These are phyloP conservation scores for Amphiura filiformis DNA, from an alignment of 35 echinoderm and acorn worm genomes.

Conservation along the genomic window DNA sequence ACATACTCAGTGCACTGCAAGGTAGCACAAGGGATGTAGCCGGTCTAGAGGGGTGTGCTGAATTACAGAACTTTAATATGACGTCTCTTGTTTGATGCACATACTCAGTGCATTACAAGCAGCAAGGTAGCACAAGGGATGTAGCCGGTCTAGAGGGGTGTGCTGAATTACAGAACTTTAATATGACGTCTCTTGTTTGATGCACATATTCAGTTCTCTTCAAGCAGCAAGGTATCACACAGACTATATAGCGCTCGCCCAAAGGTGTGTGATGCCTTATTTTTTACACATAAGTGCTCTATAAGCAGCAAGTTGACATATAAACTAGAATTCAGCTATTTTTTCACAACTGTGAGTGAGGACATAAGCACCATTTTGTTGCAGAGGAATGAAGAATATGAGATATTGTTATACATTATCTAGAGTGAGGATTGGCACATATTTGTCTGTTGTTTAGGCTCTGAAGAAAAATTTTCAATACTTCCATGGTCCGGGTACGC, in stretches of 20 bases:
- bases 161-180: constrained; percentile 27
- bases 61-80: constrained; percentile 35
- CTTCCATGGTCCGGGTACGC: too few species aligned
- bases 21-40: constrained; percentile 36
- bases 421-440: too few species aligned
- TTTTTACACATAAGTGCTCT: constrained; percentile 26
- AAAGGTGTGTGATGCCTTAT: constrained; percentile 10
- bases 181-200: constrained; percentile 25
- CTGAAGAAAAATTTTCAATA: too few species aligned
- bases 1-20: constrained; percentile 28
- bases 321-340: too few species aligned
- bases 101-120: constrained; percentile 15
- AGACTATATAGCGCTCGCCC: too few species aligned
- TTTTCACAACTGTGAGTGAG: too few species aligned
- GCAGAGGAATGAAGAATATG: too few species aligned
- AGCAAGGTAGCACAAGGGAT: constrained; percentile 44
- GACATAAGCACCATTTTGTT: too few species aligned
- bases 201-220: constrained; percentile 17
- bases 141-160: too few species aligned
- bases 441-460: too few species aligned
- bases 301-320: too few species aligned
- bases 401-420: too few species aligned
- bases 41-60: constrained; percentile 11
- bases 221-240: constrained; percentile 50
- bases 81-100: constrained; percentile 20